Evolutionary conservation across 1,140 invertebrate species (phyloP), one percentile per base, ranked within the genome.

Genomic region (Saccostrea glomerata): DNA sequence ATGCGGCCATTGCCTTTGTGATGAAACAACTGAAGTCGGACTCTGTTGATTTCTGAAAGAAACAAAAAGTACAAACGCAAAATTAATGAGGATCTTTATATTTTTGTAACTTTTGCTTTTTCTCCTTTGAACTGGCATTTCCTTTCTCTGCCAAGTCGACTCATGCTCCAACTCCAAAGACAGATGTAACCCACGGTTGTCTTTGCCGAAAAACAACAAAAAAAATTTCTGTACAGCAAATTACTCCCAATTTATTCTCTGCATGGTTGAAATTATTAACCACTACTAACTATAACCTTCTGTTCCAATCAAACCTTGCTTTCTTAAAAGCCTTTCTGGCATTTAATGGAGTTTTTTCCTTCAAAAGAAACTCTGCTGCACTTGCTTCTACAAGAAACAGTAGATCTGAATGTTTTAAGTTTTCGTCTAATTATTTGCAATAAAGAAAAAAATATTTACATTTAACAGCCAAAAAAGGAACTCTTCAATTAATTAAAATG

Each of bases 41-140:
- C 98, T 96, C 98, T 98, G 95, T 98, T 98, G 93, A 99, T 99
- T 97, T 99, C 99, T 99, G 97, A 86, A 98, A 97, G n/a, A 91
- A 47, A 89, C 73, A 92, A 87, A 89, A 55, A 87, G 11, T 85
- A 58, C 60, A 36, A 54, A 87, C 13, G 6, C 5, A 47, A 47
- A 47, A 87, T 56, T 56, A 66, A 86, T 17, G 23, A 86, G 36
- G n/a, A 54, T 55, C 70, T 30, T n/a, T 30, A n/a, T 63, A 47
- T 47, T 47, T 47, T 63, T 20, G 5, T 63, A n/a, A 63, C 25
- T 77, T 25, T 77, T 25, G 25, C 30, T 36, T 15, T 15, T 15
- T 36, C 25, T 30, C 25, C 70, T 77, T 77, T 77, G 70, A 77
- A 77, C 70, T 12, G 17, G 70, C 25, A 30, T 77, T 77, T 36